phyloP scores from a whole-genome alignment of 2,113 vertebrate species.

The Pseudorhombus dupliciocellatus region DNA sequence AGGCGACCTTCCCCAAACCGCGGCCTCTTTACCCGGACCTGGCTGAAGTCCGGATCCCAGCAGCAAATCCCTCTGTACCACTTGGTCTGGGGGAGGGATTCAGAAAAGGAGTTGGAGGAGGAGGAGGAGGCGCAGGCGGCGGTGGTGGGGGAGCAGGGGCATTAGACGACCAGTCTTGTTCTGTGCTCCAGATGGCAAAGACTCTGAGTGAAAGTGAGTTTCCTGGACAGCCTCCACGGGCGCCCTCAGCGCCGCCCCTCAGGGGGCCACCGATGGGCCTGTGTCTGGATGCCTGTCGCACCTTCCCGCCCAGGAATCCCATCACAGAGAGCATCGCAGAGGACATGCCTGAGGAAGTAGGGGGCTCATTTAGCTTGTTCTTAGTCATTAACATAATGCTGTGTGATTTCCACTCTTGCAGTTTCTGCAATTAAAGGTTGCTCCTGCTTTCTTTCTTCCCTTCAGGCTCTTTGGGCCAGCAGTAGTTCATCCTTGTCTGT shows the following conservation, averaged over 20 bases:
- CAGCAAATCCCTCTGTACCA: constrained; percentile 35
- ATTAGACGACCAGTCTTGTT: constrained; percentile 93
- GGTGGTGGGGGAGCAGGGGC: constrained; percentile 50
- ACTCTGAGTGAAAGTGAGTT: constrained; percentile 94
- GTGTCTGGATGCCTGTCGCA: constrained; percentile 82
- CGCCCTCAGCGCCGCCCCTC: constrained; percentile 70
- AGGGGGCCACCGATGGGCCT: constrained; percentile 61
- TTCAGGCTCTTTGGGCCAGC: constrained; percentile 80
- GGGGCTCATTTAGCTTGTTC: not conserved
- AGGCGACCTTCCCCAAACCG: constrained; percentile 75
- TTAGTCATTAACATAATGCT: not conserved
- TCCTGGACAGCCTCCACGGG: constrained; percentile 71
- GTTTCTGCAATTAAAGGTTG: not conserved
- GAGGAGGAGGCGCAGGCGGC: constrained; percentile 38
- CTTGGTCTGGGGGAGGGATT: constrained; percentile 69
- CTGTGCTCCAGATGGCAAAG: constrained; percentile 96
- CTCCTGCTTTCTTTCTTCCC: not conserved
- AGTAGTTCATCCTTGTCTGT: constrained; percentile 78
- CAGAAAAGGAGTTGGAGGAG: constrained; percentile 64
- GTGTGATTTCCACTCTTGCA: too few relatives aligned
- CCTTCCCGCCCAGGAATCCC: constrained; percentile 89
- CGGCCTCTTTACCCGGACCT: constrained; percentile 77
- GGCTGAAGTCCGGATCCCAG: constrained; percentile 76
- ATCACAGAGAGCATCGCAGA: constrained; percentile 93
- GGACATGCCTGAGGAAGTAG: constrained; percentile 91